These are phyloP conservation scores for Cotesia typhae DNA, from an alignment of 1,140 invertebrate species.

Conservation along the genomic window DNA sequence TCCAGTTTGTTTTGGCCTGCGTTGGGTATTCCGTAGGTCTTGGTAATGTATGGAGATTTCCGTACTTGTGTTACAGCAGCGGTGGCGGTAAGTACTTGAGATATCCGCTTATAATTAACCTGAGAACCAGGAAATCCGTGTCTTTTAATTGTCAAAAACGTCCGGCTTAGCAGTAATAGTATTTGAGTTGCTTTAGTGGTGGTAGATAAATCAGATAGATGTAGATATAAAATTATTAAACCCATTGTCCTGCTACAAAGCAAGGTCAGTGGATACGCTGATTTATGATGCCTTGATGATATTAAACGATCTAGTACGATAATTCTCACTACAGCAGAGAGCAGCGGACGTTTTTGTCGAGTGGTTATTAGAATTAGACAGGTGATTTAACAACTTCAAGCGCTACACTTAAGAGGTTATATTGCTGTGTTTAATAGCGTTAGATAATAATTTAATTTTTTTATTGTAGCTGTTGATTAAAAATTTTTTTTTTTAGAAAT, in stretches of 20 bases:
- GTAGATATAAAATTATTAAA: neutral
- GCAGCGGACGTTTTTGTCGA: constrained; percentile 7
- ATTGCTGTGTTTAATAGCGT: neutral
- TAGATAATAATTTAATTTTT: neutral
- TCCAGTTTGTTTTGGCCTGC: constrained; percentile 89
- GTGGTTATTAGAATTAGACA: constrained; percentile 4
- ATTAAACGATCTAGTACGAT: neutral
- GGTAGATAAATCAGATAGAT: neutral
- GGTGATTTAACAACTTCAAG: neutral
- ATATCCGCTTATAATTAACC: too few relatives aligned
- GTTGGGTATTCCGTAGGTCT: constrained; percentile 92
- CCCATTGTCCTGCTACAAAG: neutral
- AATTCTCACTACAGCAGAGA: constrained; percentile 6
- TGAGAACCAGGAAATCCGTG: constrained; percentile 5
- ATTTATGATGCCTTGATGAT: constrained; percentile 6
- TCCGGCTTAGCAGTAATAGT: neutral
- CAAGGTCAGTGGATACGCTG: constrained; percentile 23
- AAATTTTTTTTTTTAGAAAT: too few relatives aligned
- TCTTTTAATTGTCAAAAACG: constrained; percentile 13
- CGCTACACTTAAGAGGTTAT: too few relatives aligned
- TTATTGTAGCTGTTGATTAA: too few relatives aligned
- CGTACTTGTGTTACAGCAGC: constrained; percentile 84
- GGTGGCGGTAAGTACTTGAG: constrained; percentile 74
- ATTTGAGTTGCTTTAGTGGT: neutral
- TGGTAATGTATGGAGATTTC: constrained; percentile 91